phyloP scores from a whole-genome alignment of 2,888 invertebrate species.

The Hypolimnas misippus region DNA sequence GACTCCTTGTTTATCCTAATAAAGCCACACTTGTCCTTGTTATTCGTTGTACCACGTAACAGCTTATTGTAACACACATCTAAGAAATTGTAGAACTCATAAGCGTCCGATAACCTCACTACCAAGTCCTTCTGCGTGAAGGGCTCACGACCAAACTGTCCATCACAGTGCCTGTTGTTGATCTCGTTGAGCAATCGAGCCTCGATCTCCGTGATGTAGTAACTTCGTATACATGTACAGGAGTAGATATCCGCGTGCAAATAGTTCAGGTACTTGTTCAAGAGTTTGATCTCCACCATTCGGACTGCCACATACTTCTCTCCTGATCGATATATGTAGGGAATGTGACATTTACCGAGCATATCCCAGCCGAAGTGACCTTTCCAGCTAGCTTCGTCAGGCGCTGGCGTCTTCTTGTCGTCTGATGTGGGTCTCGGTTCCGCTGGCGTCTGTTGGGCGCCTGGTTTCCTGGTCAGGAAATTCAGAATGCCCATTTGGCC shows the following conservation, averaged over 20 bases:
- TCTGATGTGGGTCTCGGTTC: constrained; percentile 62
- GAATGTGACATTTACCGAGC: constrained; percentile 93
- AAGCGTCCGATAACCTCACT: constrained; percentile 93
- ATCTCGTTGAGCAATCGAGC: constrained; percentile 96
- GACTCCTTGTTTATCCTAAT: constrained; percentile 96
- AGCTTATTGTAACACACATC: constrained; percentile 95
- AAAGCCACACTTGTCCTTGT: constrained; percentile 94
- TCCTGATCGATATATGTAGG: constrained; percentile 92
- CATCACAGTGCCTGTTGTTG: constrained; percentile 95
- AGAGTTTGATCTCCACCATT: constrained; percentile 95
- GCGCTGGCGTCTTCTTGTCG: constrained; percentile 75
- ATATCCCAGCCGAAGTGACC: constrained; percentile 96
- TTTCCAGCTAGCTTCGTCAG: constrained; percentile 90
- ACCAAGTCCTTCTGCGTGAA: constrained; percentile 96
- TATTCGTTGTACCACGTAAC: constrained; percentile 87
- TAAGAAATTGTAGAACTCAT: constrained; percentile 95
- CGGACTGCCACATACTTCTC: constrained; percentile 97
- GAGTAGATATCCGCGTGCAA: constrained; percentile 95
- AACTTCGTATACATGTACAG: constrained; percentile 95
- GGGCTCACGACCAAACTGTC: constrained; percentile 93
- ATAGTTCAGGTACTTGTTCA: constrained; percentile 94
- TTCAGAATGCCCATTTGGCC: constrained; percentile 85
- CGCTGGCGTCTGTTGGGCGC: constrained; percentile 53
- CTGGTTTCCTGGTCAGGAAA: constrained; percentile 81
- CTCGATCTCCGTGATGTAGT: constrained; percentile 96